Evolutionary conservation across 2,888 invertebrate species (phyloP).

Genomic region (Dicranocentrus wangi): DNA sequence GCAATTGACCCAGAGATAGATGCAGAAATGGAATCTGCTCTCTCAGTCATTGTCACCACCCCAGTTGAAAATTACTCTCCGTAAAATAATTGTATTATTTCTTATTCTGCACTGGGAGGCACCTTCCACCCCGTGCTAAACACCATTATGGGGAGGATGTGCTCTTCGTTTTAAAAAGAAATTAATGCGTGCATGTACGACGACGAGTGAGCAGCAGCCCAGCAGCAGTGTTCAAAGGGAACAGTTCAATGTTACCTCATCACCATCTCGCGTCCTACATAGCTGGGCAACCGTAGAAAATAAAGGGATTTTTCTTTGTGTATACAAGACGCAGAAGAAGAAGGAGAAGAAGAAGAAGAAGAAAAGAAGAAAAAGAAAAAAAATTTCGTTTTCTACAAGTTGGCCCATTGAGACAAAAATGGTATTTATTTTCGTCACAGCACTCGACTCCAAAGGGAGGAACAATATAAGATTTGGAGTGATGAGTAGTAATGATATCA

Average conservation of each 20-base stretch:
- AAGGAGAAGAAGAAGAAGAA: too few relatives aligned
- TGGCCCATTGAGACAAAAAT: neutral
- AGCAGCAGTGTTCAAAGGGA: conserved; percentile 22
- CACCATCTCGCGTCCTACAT: conserved; percentile 54
- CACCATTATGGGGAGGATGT: conserved; percentile 18
- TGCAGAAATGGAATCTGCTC: neutral
- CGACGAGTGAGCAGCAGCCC: too few relatives aligned
- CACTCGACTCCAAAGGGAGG: neutral
- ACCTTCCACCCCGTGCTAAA: conserved; percentile 18
- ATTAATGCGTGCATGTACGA: neutral
- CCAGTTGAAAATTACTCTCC: neutral
- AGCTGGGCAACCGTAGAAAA: conserved; percentile 47
- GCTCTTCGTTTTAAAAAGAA: too few relatives aligned
- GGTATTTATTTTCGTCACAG: conserved; percentile 1
- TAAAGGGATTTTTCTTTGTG: conserved; percentile 29
- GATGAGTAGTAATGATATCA: conserved; percentile 20
- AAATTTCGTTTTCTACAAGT: conserved; percentile 39
- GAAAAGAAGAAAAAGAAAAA: too few relatives aligned
- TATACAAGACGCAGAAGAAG: too few relatives aligned
- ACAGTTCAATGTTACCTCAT: conserved; percentile 65
- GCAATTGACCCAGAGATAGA: conserved; percentile 13
- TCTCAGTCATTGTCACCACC: too few relatives aligned
- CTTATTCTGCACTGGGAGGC: conserved; percentile 23
- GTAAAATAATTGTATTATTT: conserved; percentile 10
- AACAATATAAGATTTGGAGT: conserved; percentile 10